phyloP scores from a whole-genome alignment of 2,888 invertebrate genomes.

The Cynaeus angustus region DNA sequence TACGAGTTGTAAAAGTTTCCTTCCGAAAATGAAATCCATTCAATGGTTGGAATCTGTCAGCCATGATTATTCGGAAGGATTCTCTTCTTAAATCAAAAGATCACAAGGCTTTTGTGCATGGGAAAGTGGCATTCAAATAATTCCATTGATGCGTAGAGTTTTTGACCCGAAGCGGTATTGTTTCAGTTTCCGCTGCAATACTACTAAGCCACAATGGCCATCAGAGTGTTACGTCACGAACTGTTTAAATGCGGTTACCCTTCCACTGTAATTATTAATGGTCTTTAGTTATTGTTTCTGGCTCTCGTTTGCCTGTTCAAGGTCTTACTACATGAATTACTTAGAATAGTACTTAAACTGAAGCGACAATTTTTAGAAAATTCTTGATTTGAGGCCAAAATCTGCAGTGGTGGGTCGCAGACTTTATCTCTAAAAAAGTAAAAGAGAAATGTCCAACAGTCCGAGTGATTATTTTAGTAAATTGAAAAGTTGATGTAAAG shows the following conservation, averaged over 20 bases:
- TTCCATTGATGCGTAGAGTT: conserved; percentile 42
- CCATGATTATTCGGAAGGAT: conserved; percentile 21
- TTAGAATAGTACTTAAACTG: conserved; percentile 50
- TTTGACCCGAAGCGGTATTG: conserved; percentile 41
- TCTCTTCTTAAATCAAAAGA: conserved; percentile 36
- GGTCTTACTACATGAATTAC: conserved; percentile 51
- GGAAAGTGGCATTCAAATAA: conserved; percentile 38
- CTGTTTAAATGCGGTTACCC: conserved; percentile 54
- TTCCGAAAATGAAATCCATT: too few species aligned
- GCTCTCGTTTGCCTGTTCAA: conserved; percentile 47
- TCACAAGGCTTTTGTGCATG: conserved; percentile 36
- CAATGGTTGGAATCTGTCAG: too few species aligned
- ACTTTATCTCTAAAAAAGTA: too few species aligned
- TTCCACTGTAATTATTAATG: conserved; percentile 55
- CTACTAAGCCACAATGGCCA: conserved; percentile 52
- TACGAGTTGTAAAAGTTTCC: conserved; percentile 34
- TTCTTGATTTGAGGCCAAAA: too few species aligned
- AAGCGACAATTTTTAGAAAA: too few species aligned
- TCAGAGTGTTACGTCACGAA: conserved; percentile 53
- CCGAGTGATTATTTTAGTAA: too few species aligned
- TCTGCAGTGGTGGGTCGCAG: too few species aligned
- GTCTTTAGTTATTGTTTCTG: conserved; percentile 54
- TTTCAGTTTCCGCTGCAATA: conserved; percentile 51
- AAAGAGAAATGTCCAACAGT: too few species aligned
- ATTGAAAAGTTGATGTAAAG: too few species aligned